Percentiles rank a stretch among this genome's conserved stretches.
phyloP scores from a whole-genome alignment of 2,797 vertebrate genomes.

The Acipenser oxyrinchus region DNA sequence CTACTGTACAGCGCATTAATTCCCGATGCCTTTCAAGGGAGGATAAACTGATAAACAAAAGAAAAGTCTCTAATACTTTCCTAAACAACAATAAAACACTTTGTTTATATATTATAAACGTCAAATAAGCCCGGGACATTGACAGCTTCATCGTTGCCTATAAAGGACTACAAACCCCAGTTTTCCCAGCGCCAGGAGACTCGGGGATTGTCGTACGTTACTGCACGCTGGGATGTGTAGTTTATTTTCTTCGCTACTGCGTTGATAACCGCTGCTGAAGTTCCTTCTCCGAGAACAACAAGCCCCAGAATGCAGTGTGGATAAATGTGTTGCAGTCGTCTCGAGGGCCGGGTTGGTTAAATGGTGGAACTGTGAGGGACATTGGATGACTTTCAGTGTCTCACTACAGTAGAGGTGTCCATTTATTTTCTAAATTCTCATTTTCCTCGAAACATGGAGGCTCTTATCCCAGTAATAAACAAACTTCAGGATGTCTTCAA shows the following conservation, averaged over 20 bases:
- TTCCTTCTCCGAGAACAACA: constrained; percentile 26
- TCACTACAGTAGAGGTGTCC: constrained; percentile 26
- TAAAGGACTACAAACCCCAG: no score
- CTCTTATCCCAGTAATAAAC: constrained; percentile 94
- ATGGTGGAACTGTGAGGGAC: constrained; percentile 50
- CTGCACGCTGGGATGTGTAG: constrained; percentile 41
- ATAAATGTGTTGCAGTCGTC: constrained; percentile 30
- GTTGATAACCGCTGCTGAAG: accelerated
- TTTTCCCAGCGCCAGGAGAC: no score
- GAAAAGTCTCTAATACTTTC: no score
- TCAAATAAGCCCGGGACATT: no score
- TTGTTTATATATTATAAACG: no score
- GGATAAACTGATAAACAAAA: no score
- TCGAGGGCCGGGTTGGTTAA: constrained; percentile 26
- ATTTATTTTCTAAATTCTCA: constrained; percentile 36
- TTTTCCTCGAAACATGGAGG: constrained; percentile 72
- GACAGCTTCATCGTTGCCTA: no score
- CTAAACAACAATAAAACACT: no score
- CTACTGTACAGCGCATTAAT: no score
- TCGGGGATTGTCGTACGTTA: no score
- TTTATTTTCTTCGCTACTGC: constrained; percentile 15
- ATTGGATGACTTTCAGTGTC: constrained; percentile 66
- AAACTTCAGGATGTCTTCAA: constrained; percentile 97
- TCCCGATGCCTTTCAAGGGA: no score
- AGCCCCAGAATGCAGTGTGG: constrained; percentile 47